Base-by-base conservation (phyloP, 2,888 invertebrate genomes). In the Caenorhabditis macrosperma region DNA sequence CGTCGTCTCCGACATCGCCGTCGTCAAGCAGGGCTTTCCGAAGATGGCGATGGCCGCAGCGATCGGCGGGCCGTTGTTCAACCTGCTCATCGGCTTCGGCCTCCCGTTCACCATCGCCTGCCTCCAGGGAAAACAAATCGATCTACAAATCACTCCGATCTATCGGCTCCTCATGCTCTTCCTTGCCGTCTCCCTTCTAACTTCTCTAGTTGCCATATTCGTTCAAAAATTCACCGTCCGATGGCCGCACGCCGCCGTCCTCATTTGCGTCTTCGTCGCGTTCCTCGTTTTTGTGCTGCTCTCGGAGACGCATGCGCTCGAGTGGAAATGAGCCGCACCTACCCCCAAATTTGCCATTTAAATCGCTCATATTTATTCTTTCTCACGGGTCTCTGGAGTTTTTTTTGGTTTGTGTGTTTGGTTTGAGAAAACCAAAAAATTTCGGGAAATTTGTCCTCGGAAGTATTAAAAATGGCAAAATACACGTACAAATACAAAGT, bases 61-160 rank as follows among this genome's bases (percentile, higher is more conserved):
- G 78, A 93, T 93, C 88, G 94, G 94, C 20, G 94, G 94, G 7
- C 94, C 94, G 1, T 91, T 94, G 72, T 93, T 94, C 87, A 94
- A 88, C 82, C 71, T 88, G 15, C 83, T 88, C 17, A 78, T 88
- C 35, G 88, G 88, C 24, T 88, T 88, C 50, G 88, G 88, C 9
- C 75, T 88, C 6, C 82, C 88, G 24, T 89, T 88, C 71, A 74
- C 85, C 10, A 86, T 88, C 22, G 88, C 88, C 1, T 76, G 76
- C 17, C 57, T 82, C n/a, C 83, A 87, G 75, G 88, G 86, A 46
- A 87, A 86, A 68, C 50, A 72, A 15, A 82, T 88, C 24, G 78
- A 79, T 1, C 64, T 79, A 0, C 55, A 64, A 41, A 68, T 82
- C 38, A 82, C 69, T 10, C 69, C 82, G 20, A 64, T 80, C 20